phyloP scores from a whole-genome alignment of 2,888 invertebrate genomes.

The Xestia c-nigrum region DNA sequence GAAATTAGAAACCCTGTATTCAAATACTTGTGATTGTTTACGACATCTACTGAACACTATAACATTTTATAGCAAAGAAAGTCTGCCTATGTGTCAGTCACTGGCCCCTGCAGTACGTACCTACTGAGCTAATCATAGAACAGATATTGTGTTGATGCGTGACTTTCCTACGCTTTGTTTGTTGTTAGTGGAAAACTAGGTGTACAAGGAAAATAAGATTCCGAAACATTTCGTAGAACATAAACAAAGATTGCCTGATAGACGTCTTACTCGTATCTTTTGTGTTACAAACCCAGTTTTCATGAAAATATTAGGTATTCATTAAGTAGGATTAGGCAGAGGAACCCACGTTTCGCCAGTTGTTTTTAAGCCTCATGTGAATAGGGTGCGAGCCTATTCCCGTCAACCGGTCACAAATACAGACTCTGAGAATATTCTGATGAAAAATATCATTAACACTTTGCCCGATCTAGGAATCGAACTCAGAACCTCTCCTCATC shows the following conservation, averaged over 20 bases:
- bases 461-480: background rate
- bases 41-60: background rate
- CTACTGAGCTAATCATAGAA: slow-evolving; percentile 10
- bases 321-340: background rate
- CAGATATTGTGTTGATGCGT: slow-evolving; percentile 6
- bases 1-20: background rate
- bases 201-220: slow-evolving; percentile 7
- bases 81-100: background rate
- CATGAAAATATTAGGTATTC: no score
- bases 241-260: background rate
- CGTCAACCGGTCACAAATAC: background rate
- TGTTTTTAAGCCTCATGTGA: background rate
- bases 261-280: background rate
- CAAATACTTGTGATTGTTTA: background rate
- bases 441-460: background rate
- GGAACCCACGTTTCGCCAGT: background rate
- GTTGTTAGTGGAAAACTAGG: background rate
- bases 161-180: slow-evolving; percentile 3
- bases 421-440: background rate
- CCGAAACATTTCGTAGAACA: background rate
- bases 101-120: background rate
- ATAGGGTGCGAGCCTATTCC: background rate
- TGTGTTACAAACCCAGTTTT: background rate
- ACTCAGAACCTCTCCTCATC: background rate
- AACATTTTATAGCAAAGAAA: background rate